Evolutionary conservation across 2,888 invertebrate genomes (phyloP).

Genomic region (Drosophila tripunctata): DNA sequence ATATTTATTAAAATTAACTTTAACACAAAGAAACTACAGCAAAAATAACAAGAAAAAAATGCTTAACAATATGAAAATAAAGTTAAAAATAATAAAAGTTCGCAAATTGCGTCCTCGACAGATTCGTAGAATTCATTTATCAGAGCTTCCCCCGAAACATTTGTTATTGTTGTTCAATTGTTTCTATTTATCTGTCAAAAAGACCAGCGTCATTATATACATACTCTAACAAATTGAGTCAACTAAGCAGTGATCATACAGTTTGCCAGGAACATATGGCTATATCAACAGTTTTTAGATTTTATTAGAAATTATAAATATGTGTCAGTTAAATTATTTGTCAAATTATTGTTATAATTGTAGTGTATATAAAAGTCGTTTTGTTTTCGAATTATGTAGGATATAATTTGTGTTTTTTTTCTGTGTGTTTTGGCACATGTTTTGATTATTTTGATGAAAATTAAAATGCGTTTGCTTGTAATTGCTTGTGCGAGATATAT

Average conservation of each 20-base stretch:
- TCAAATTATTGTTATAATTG: background rate
- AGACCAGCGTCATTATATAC: constrained; percentile 47
- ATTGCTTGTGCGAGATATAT: constrained; percentile 44
- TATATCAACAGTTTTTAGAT: background rate
- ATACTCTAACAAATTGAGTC: background rate
- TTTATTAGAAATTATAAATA: background rate
- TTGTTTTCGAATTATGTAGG: background rate
- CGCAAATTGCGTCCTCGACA: constrained; percentile 66
- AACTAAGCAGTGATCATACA: background rate
- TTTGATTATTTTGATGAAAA: constrained; percentile 78
- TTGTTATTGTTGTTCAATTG: constrained; percentile 73
- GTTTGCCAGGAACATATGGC: background rate
- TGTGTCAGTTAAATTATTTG: background rate
- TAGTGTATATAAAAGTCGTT: constrained; percentile 32
- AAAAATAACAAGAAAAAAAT: constrained; percentile 2
- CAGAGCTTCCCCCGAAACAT: constrained; percentile 54
- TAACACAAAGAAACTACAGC: constrained; percentile 19
- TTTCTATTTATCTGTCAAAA: constrained; percentile 64
- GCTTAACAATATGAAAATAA: constrained; percentile 12
- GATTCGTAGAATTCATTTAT: constrained; percentile 74
- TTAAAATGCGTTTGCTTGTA: constrained; percentile 80
- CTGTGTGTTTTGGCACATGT: constrained; percentile 71
- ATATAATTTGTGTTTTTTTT: constrained; percentile 2
- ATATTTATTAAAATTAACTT: constrained; percentile 57
- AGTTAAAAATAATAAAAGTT: constrained; percentile 42